Conservation (phyloP, 1,140 invertebrate species). For the Ridgeia piscesae region DNA sequence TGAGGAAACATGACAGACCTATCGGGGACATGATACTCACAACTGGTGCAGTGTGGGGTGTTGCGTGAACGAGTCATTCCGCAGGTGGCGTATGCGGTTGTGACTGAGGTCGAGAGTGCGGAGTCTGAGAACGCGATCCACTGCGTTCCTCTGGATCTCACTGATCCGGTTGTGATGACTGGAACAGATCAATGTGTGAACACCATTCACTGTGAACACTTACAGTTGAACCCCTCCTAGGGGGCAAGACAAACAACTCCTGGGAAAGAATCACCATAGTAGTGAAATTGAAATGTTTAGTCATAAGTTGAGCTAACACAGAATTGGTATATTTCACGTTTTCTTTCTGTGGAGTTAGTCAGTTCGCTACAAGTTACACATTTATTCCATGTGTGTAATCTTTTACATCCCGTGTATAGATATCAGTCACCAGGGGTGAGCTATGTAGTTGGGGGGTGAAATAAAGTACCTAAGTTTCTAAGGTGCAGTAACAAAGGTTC, state of each 20-base stretch:
- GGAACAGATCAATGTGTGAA: slow-evolving; percentile 23
- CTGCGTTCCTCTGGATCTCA: slow-evolving; percentile 58
- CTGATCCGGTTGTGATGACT: slow-evolving; percentile 69
- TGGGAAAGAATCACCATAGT: too few species aligned
- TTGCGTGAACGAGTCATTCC: slow-evolving; percentile 44
- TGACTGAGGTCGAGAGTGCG: slow-evolving; percentile 46
- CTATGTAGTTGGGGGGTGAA: too few species aligned
- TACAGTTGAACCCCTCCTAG: background rate
- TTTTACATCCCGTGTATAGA: too few species aligned
- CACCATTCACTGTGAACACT: background rate
- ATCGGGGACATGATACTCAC: slow-evolving; percentile 53
- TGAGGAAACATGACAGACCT: slow-evolving; percentile 39
- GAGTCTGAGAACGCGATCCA: slow-evolving; percentile 60
- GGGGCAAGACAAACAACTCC: background rate
- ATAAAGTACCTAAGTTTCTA: too few species aligned
- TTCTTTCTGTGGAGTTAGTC: too few species aligned
- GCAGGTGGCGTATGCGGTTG: slow-evolving; percentile 45
- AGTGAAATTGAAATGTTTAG: too few species aligned
- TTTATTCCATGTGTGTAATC: too few species aligned
- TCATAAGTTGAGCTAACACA: background rate
- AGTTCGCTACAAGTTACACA: too few species aligned
- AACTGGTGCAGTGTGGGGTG: slow-evolving; percentile 41
- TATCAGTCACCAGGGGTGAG: background rate
- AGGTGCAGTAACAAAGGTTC: too few species aligned
- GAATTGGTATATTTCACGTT: too few species aligned